Evolutionary conservation across 2,113 vertebrate species (phyloP), one percentile per base, ranked within the genome.

Genomic region (Nibea albiflora): DNA sequence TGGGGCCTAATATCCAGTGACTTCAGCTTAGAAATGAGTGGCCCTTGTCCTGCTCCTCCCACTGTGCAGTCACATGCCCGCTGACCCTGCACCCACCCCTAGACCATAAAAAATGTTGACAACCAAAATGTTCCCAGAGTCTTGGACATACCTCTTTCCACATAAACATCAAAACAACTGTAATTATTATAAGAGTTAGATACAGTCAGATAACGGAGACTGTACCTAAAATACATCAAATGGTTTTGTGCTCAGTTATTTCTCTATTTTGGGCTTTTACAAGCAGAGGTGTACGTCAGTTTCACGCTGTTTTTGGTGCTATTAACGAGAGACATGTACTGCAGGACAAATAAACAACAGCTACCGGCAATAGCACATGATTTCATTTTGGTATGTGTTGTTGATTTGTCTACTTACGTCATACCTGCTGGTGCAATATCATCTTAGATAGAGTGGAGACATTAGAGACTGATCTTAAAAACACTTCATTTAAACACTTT

Each of bases 1-100:
- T 92, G n/a, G 83, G 92, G 90, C 67, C 81, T 63, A 75, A 91
- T 83, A 93, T 94, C 90, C 74, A 92, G 85, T 95, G 93, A 94
- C 94, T 92, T 90, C 79, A 92, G 79, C 90, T 83, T 80, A 83
- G 77, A 87, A 83, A 85, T 71, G 80, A 95, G 79, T 90, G 92
- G 87, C 79, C 82, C 68, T 26, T 26, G 31, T 20, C 7, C 15
- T 3, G 71, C 65, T 76, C 90, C 93, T 80, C 92, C 94, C 88
- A 54, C 80, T 24, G 3, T 44, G 7, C 35, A 39, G 86, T 91
- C 92, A 93, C 87, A 92, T 92, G 94, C 39, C 49, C 85, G 47
- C 26, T 56, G 89, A 86, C 85, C 63, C 79, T 10, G 28, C 73
- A 82, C 49, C 60, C 87, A 64, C 85, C 78, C 72, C 63, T 46